These are phyloP conservation scores for Emydocephalus ijimae DNA, from an alignment of 2,113 vertebrate species.

Conservation along the genomic window DNA sequence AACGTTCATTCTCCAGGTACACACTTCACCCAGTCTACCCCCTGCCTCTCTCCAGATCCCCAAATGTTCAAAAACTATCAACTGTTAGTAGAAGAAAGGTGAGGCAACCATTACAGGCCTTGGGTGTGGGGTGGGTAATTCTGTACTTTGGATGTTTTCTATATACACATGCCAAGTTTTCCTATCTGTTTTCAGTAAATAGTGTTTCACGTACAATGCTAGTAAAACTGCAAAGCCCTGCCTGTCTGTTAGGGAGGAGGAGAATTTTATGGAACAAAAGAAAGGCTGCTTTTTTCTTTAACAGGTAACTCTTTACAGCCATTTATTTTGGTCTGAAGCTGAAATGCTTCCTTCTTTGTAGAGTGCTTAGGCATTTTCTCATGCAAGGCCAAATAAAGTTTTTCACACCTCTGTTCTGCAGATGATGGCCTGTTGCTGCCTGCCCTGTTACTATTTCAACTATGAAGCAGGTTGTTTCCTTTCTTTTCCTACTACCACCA, in stretches of 20 bases:
- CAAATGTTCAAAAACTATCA: neutral
- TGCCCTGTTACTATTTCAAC: neutral
- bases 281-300: too few relatives aligned
- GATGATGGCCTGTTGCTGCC: neutral
- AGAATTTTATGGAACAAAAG: neutral
- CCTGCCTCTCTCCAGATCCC: neutral
- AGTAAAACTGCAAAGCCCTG: slow-evolving; percentile 1
- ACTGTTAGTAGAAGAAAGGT: neutral
- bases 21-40: neutral
- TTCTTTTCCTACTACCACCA: neutral
- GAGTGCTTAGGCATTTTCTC: neutral
- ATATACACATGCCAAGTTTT: slow-evolving; percentile 34
- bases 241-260: neutral
- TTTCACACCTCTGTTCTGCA: neutral
- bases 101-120: neutral
- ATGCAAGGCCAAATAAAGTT: neutral
- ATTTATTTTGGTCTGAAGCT: neutral
- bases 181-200: slow-evolving; percentile 40
- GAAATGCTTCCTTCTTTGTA: neutral
- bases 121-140: neutral
- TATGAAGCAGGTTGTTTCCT: neutral
- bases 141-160: slow-evolving; percentile 1
- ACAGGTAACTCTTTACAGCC: slow-evolving; percentile 7
- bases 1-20: neutral
- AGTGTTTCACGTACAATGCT: neutral